phyloP scores from a whole-genome alignment of 2,113 vertebrate species.

The Prunella fulvescens region DNA sequence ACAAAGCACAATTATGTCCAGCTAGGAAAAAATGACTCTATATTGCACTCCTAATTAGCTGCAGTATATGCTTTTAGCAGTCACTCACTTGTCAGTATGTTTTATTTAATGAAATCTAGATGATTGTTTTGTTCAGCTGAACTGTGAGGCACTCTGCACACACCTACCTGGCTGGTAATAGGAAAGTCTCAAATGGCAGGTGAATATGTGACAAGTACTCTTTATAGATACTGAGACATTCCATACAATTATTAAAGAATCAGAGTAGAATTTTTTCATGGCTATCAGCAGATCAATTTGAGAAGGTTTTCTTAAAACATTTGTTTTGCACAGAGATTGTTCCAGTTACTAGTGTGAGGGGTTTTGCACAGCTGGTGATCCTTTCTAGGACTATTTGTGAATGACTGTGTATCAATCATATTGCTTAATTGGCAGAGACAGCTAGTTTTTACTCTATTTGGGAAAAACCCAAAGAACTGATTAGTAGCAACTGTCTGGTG shows the following conservation, averaged over 20 bases:
- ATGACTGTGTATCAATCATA: not conserved
- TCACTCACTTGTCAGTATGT: not conserved
- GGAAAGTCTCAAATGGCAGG: not conserved
- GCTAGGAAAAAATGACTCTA: not conserved
- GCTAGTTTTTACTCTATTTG: not conserved
- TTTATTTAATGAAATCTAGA: not conserved
- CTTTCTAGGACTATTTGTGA: not conserved
- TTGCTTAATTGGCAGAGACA: not conserved
- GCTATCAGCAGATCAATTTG: not conserved
- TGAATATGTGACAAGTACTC: not conserved
- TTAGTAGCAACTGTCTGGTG: not conserved
- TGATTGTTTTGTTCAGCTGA: not conserved
- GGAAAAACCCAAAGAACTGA: accelerated
- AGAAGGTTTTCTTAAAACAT: not conserved
- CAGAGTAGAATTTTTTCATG: not conserved
- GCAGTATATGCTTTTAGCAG: not conserved
- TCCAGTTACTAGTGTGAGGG: not conserved
- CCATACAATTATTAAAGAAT: not conserved
- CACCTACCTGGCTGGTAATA: not conserved
- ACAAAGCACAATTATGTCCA: not conserved
- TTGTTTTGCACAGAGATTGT: not conserved
- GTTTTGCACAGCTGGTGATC: not conserved
- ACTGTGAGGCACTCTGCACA: not conserved
- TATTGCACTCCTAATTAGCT: not conserved
- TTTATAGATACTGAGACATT: not conserved